phyloP scores from a whole-genome alignment of 2,888 invertebrate species.

The Hirtodrosophila confusa region DNA sequence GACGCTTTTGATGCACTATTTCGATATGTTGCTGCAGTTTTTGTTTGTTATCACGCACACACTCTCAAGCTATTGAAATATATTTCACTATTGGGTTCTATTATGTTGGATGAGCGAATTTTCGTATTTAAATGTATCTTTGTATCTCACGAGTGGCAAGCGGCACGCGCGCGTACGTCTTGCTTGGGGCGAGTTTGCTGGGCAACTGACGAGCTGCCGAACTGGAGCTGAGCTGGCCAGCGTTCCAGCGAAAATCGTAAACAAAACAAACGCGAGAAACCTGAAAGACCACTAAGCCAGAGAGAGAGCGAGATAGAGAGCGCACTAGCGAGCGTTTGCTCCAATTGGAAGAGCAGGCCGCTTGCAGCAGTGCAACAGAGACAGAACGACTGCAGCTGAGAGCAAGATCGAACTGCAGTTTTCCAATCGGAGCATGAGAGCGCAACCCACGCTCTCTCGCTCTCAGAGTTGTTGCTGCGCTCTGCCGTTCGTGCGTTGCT shows the following conservation, averaged over 20 bases:
- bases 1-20: not conserved
- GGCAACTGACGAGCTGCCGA: constrained; percentile 53
- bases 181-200: constrained; percentile 64
- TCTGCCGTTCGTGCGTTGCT: constrained; percentile 32
- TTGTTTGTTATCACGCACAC: not conserved
- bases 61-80: not conserved
- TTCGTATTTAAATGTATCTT: constrained; percentile 3
- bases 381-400: constrained; percentile 12
- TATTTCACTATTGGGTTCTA: not conserved
- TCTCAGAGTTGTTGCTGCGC: constrained; percentile 10
- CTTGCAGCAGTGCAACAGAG: constrained; percentile 33
- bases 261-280: constrained; percentile 68
- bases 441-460: constrained; percentile 3
- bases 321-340: constrained; percentile 47
- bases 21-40: constrained; percentile 12
- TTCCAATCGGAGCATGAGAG: constrained; percentile 79
- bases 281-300: constrained; percentile 45
- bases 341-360: constrained; percentile 70
- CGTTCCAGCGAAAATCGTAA: constrained; percentile 71
- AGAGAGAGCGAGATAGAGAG: constrained; percentile 14
- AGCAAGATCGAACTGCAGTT: constrained; percentile 66
- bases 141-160: constrained; percentile 13
- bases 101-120: constrained; percentile 11
- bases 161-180: constrained; percentile 71
- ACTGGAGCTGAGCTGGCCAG: constrained; percentile 24